These are phyloP conservation scores for Babyrousa celebensis DNA, from an alignment of 2,797 vertebrate species.

Conservation along the genomic window DNA sequence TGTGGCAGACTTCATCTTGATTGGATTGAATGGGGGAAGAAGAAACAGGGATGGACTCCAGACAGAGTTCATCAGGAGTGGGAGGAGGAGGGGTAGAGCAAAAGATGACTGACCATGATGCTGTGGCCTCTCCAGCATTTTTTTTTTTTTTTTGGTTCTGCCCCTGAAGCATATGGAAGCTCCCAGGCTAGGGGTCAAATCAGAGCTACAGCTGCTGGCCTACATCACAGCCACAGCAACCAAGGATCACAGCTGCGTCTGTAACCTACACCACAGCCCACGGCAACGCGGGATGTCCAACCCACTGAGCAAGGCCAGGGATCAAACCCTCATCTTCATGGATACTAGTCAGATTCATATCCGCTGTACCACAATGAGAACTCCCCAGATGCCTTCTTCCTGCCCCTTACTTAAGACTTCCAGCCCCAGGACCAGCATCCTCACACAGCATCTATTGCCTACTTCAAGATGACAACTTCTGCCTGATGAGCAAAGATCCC, in stretches of 20 bases:
- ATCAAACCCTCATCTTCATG: too few relatives aligned
- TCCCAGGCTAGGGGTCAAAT: too few relatives aligned
- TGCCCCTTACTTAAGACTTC: conserved; percentile 59
- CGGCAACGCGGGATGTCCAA: too few relatives aligned
- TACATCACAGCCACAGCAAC: too few relatives aligned
- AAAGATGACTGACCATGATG: rapidly evolving
- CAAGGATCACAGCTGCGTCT: too few relatives aligned
- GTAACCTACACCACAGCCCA: too few relatives aligned
- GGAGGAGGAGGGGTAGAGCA: rapidly evolving
- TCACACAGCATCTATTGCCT: conserved; percentile 17
- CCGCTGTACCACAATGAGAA: too few relatives aligned
- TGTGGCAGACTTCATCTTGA: not conserved
- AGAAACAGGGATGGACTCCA: not conserved
- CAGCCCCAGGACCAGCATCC: conserved; percentile 14
- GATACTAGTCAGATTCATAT: too few relatives aligned
- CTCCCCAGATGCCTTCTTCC: conserved; percentile 56
- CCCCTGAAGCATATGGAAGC: too few relatives aligned
- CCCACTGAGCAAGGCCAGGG: too few relatives aligned
- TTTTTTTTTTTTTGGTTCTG: too few relatives aligned
- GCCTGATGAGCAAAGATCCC: not conserved
- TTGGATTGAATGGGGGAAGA: not conserved
- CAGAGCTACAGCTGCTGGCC: too few relatives aligned
- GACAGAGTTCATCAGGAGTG: not conserved
- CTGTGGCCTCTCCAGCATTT: not conserved
- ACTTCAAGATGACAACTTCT: conserved; percentile 75